Base-by-base conservation (phyloP, 2,113 vertebrate species). In the Cephalopterus ornatus region DNA sequence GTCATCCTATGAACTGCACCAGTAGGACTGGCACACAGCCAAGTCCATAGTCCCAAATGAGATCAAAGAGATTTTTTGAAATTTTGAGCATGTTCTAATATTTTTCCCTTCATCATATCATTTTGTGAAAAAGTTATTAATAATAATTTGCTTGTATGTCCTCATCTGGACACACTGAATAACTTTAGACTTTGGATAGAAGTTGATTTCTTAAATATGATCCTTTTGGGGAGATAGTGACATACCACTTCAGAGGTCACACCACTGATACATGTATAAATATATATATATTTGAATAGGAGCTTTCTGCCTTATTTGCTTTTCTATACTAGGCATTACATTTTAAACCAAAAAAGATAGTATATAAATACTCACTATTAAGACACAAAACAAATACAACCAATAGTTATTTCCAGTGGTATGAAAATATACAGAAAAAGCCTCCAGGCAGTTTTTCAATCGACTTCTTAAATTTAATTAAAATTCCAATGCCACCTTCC, bases 81-180 rank as follows among this genome's bases (percentile, higher is more conserved):
- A 35, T 50, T 65, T 39, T 30, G 11, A 75, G 17, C 14, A 73
- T 70, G 28, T 30, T 73, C 14, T 24, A 8, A 2, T 42, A 5
- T 65, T 59, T 78, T 84, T 22, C 3, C 10, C 30, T 42, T 72
- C 39, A 42, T 55, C 16, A 9, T n/a, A 27, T 35, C 3, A 33
- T 23, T 87, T 78, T 32, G 39, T 61, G 37, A 19, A 58, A 85
- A 75, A 78, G 6, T 37, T 72, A 12, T n/a, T n/a, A n/a, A n/a
- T 6, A 58, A 41, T 21, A 53, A 46, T 35, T 22, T 85, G 18
- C 19, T 82, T 55, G 4, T 13, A 16, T 53, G 21, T 21, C 20
- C 11, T 24, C 20, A 75, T 9, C 42, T 44, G 9, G 42, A 39
- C 11, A 55, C 0, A 0, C 0, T 55, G 33, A 71, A 53, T 56